Conservation (phyloP, 92 coral and sea anemone genomes). For the Porites lobata region DNA sequence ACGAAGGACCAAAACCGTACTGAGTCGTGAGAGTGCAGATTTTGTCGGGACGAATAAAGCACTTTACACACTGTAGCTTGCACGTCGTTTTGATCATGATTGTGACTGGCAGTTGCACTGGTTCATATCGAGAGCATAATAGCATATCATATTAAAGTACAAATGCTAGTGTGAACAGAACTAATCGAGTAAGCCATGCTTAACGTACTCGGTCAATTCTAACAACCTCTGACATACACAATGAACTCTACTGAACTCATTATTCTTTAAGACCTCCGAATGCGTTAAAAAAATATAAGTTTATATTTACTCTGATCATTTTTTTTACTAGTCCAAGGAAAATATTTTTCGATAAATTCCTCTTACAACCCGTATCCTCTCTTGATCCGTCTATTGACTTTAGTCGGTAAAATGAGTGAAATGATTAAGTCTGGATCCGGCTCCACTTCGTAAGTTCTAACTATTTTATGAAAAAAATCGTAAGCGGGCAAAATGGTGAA, state of each 20-base stretch:
- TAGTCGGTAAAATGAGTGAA: not conserved
- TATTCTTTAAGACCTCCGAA: not conserved
- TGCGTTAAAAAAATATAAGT: too few species aligned
- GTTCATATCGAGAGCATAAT: not conserved
- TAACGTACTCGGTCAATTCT: too few species aligned
- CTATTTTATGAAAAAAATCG: too few species aligned
- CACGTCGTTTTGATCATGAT: not conserved
- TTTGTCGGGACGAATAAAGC: too few species aligned
- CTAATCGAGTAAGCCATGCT: not conserved
- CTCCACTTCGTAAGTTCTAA: too few species aligned
- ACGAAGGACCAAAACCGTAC: too few species aligned
- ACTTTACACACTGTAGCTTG: too few species aligned
- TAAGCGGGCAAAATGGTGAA: too few species aligned
- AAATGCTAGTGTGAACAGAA: not conserved
- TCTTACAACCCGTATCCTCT: too few species aligned
- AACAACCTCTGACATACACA: conserved; percentile 19
- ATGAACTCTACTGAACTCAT: not conserved
- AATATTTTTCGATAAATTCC: too few species aligned
- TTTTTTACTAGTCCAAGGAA: not conserved
- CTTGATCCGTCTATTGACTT: not conserved
- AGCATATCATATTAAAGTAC: not conserved
- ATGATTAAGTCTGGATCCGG: not conserved
- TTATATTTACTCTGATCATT: not conserved
- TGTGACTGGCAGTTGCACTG: not conserved
- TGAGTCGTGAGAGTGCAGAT: too few species aligned